These are phyloP conservation scores for Erynnis tages DNA, from an alignment of 2,888 invertebrate genomes.

Conservation along the genomic window DNA sequence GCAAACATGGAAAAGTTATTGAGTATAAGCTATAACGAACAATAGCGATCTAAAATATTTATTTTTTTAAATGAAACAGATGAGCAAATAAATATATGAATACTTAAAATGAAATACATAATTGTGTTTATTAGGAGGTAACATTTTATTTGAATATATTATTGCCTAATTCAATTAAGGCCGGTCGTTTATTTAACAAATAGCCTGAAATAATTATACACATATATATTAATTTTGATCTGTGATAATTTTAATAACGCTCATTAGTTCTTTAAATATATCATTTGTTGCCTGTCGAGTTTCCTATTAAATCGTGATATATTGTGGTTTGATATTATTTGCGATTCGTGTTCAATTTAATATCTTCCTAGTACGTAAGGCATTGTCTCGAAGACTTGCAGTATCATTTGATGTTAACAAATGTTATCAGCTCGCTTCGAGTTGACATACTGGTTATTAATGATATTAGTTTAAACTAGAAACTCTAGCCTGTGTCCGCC, in stretches of 20 bases:
- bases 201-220: slow-evolving; percentile 8
- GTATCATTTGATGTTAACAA: slow-evolving; percentile 53
- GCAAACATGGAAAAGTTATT: no score
- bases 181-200: not conserved
- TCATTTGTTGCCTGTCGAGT: slow-evolving; percentile 24
- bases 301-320: slow-evolving; percentile 10
- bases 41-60: no score
- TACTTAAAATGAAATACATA: no score
- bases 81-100: no score
- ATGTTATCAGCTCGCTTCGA: slow-evolving; percentile 50
- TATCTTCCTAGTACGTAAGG: slow-evolving; percentile 9
- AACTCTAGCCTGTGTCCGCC: slow-evolving; percentile 24
- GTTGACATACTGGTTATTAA: slow-evolving; percentile 57
- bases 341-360: slow-evolving; percentile 8
- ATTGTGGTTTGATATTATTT: slow-evolving; percentile 9
- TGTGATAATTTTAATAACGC: slow-evolving; percentile 20
- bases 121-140: no score
- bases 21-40: no score
- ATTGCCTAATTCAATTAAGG: no score
- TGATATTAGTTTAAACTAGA: slow-evolving; percentile 40
- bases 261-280: slow-evolving; percentile 23
- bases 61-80: no score
- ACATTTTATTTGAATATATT: no score
- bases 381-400: slow-evolving; percentile 24
- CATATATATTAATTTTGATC: slow-evolving; percentile 11